Conservation (phyloP, 2,113 vertebrate genomes). For the Tyrannus savana region DNA sequence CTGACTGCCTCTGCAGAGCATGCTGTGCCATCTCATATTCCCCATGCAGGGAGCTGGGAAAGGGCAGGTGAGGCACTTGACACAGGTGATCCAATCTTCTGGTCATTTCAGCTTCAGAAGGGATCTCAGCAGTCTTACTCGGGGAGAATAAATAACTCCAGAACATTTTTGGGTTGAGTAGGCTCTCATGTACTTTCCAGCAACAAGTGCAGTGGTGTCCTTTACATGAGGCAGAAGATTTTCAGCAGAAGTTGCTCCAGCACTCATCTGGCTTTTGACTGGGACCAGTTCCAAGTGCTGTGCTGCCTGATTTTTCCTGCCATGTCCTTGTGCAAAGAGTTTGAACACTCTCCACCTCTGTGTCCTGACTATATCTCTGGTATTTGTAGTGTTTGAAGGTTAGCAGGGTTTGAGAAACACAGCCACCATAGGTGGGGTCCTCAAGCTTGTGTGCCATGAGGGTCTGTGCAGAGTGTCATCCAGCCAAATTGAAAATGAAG, state of each 20-base stretch:
- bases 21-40: neutral
- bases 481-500: neutral
- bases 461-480: neutral
- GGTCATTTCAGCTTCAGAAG: neutral
- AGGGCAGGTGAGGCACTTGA: neutral
- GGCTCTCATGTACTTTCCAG: neutral
- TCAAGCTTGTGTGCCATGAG: neutral
- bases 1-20: accelerated
- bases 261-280: neutral
- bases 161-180: neutral
- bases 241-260: neutral
- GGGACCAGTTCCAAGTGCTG: neutral
- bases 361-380: neutral
- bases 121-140: neutral
- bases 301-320: neutral
- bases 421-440: neutral
- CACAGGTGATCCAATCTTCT: neutral
- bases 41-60: neutral
- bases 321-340: neutral
- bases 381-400: neutral
- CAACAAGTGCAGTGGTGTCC: neutral
- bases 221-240: neutral
- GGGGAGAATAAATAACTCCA: neutral
- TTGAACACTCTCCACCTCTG: neutral
- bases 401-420: neutral